A percentile compares a stretch with the other conserved stretches of the same genome.
Evolutionary conservation across 2,888 invertebrate genomes (phyloP).

Genomic region (Mesorhabditis spiculigera): DNA sequence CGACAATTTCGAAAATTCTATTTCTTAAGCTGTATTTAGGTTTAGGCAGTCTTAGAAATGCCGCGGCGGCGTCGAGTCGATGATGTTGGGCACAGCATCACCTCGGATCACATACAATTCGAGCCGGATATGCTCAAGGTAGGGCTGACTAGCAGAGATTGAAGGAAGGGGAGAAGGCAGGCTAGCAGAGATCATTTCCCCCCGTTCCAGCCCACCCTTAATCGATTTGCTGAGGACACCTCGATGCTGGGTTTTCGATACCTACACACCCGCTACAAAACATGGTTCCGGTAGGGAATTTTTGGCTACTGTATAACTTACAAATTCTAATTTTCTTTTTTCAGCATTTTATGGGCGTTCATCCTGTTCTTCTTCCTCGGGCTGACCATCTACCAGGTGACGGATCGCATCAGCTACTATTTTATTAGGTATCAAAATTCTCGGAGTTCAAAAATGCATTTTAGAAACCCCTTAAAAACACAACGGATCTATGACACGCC

Average conservation of each 20-base stretch:
- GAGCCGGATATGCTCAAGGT: neutral
- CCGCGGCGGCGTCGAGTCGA: too few species aligned
- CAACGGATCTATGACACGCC: constrained; percentile 44
- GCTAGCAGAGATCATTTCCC: too few species aligned
- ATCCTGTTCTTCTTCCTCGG: constrained; percentile 45
- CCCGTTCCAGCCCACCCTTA: too few species aligned
- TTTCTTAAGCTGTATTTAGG: too few species aligned
- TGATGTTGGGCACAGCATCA: too few species aligned
- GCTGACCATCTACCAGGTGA: constrained; percentile 47
- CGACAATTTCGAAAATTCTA: too few species aligned
- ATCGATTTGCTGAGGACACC: constrained; percentile 49
- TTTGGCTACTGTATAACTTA: too few species aligned
- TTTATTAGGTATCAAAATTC: constrained; percentile 24
- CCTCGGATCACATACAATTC: too few species aligned
- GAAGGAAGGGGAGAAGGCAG: too few species aligned
- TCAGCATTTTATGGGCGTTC: constrained; percentile 45
- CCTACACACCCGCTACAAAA: constrained; percentile 45
- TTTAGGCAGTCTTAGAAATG: too few species aligned
- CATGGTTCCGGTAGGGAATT: constrained; percentile 47
- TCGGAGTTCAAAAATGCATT: too few species aligned
- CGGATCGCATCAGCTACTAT: constrained; percentile 47
- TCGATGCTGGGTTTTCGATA: constrained; percentile 50
- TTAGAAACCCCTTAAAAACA: constrained; percentile 43
- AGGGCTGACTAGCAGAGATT: too few species aligned
- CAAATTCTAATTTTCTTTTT: constrained; percentile 14